These are phyloP conservation scores for Helicoverpa armigera DNA, from an alignment of 1,140 invertebrate genomes.

Conservation along the genomic window DNA sequence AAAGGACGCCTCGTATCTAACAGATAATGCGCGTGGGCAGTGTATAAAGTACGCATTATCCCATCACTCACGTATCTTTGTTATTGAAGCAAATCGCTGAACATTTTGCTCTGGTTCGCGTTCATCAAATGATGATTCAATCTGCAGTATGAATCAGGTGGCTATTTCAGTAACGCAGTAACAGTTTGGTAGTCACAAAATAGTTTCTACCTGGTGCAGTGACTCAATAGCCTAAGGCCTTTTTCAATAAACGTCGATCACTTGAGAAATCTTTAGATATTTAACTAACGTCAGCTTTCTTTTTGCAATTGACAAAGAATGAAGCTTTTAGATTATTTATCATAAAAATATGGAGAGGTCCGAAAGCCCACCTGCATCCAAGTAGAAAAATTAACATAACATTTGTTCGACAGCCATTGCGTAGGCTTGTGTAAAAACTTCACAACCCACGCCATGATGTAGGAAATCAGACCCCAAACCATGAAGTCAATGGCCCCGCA, in stretches of 20 bases:
- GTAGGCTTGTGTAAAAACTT: constrained; percentile 46
- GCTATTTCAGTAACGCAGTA: constrained; percentile 44
- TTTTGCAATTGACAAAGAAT: not conserved
- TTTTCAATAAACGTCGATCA: not conserved
- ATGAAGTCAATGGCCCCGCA: constrained; percentile 43
- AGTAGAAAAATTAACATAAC: constrained; percentile 41
- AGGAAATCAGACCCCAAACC: constrained; percentile 45
- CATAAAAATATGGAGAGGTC: constrained; percentile 22
- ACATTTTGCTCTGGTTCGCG: constrained; percentile 24
- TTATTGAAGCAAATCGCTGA: constrained; percentile 43
- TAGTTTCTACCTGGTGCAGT: constrained; percentile 22
- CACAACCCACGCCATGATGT: constrained; percentile 46
- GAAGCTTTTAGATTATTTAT: constrained; percentile 12
- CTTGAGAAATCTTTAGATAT: not conserved
- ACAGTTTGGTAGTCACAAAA: constrained; percentile 6
- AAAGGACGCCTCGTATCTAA: constrained; percentile 32
- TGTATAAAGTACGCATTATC: constrained; percentile 30
- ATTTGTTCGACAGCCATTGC: constrained; percentile 26
- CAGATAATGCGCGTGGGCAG: constrained; percentile 38
- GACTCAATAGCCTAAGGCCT: constrained; percentile 1
- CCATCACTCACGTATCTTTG: constrained; percentile 37
- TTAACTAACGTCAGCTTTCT: not conserved
- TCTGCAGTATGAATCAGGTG: constrained; percentile 44
- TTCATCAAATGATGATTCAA: constrained; percentile 45
- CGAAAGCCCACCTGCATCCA: constrained; percentile 2